Percentiles rank a stretch among this genome's conserved stretches.
Evolutionary conservation across 1,140 invertebrate genomes (phyloP).

Genomic region (Nixonia krombeini): DNA sequence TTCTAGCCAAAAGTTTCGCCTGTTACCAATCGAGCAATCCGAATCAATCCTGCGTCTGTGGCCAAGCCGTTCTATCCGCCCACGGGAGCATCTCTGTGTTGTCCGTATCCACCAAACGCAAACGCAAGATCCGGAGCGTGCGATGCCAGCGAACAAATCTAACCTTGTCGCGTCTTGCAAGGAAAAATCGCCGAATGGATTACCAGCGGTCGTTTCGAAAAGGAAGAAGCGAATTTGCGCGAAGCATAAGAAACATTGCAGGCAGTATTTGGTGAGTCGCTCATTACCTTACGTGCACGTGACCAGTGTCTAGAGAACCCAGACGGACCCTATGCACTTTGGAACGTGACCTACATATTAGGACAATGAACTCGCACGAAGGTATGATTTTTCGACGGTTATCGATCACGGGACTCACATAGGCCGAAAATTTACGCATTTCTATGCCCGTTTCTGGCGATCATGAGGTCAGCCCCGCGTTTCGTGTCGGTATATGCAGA

Average conservation of each 20-base stretch:
- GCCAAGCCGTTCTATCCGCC: neutral
- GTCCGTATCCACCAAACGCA: too few species aligned
- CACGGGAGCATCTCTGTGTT: neutral
- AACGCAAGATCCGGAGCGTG: neutral
- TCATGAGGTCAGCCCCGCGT: too few species aligned
- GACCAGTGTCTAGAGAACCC: neutral
- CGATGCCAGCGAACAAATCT: conserved; percentile 38
- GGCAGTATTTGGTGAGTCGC: conserved; percentile 31
- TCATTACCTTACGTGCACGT: neutral
- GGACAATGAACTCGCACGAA: conserved; percentile 20
- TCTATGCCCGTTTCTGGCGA: neutral
- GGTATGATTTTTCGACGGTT: neutral
- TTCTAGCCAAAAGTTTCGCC: neutral
- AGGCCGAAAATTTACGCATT: too few species aligned
- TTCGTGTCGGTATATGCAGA: too few species aligned
- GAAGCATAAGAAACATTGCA: conserved; percentile 26
- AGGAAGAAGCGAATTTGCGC: conserved; percentile 29
- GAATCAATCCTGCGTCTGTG: neutral
- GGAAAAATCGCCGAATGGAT: conserved; percentile 19
- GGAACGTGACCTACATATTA: conserved; percentile 20
- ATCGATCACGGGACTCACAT: too few species aligned
- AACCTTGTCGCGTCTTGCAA: conserved; percentile 27
- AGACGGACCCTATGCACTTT: neutral
- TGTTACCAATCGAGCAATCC: neutral
- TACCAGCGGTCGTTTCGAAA: conserved; percentile 5